Percentiles rank a stretch among this genome's conserved stretches.
Evolutionary conservation across 2,888 invertebrate genomes (phyloP).

Genomic region (Poecilus cupreus): DNA sequence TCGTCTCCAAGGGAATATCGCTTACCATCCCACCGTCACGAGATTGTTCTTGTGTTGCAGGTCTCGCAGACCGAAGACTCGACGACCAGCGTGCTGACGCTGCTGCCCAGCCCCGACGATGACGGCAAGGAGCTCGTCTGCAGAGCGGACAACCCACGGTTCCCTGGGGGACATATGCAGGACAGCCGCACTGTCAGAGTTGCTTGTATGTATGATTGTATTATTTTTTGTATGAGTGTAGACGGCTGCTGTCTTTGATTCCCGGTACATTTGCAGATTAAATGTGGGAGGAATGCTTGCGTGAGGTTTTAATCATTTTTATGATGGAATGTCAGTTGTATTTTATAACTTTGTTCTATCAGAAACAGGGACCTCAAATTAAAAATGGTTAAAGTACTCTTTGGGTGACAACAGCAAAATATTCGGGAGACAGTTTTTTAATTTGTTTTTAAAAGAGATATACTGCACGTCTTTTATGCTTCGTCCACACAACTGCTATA

Average conservation of each 20-base stretch:
- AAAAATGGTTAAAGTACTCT: too few species aligned
- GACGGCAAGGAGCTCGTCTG: constrained; percentile 89
- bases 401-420: too few species aligned
- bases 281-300: background rate
- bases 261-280: background rate
- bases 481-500: constrained; percentile 15
- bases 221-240: too few species aligned
- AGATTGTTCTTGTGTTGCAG: constrained; percentile 68
- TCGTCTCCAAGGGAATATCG: background rate
- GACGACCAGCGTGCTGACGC: constrained; percentile 84
- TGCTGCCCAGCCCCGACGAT: constrained; percentile 85
- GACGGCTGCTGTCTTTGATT: background rate
- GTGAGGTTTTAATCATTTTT: too few species aligned
- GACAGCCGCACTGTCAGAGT: constrained; percentile 86
- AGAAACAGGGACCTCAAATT: too few species aligned
- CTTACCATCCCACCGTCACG: constrained; percentile 22
- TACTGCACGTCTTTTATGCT: background rate
- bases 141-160: constrained; percentile 90
- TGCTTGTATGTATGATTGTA: constrained; percentile 82
- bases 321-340: too few species aligned
- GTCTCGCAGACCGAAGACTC: constrained; percentile 79
- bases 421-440: background rate
- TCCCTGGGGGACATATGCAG: constrained; percentile 87
- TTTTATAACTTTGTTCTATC: too few species aligned
- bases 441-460: background rate